These are phyloP conservation scores for Drosophila truncata DNA, from an alignment of 1,140 invertebrate genomes.

Conservation along the genomic window DNA sequence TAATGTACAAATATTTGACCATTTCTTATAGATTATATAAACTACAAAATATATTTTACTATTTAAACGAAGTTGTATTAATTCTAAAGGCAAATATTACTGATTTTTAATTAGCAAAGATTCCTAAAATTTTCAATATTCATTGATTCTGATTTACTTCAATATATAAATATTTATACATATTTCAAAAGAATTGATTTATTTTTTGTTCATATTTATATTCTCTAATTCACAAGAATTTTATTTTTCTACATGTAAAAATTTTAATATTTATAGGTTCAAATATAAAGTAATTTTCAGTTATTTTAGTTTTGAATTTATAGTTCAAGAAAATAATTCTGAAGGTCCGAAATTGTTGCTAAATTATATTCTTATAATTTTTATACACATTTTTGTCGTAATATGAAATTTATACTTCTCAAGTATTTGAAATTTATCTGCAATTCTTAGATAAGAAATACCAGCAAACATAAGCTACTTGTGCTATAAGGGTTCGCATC, in stretches of 20 bases:
- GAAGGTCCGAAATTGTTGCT: not conserved
- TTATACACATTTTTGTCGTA: not conserved
- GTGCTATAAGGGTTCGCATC: conserved; percentile 8
- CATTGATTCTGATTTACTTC: not conserved
- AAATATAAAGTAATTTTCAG: no score
- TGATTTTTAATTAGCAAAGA: not conserved
- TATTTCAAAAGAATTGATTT: not conserved
- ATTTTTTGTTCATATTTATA: not conserved
- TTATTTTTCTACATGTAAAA: not conserved
- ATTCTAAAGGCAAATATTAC: no score
- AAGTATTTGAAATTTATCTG: not conserved
- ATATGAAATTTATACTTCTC: not conserved
- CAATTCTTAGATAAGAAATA: not conserved
- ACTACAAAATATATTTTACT: not conserved
- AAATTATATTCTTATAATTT: not conserved
- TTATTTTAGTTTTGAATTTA: not conserved
- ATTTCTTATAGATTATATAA: not conserved
- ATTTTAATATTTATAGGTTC: not conserved
- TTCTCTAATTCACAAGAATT: not conserved
- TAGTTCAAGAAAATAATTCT: not conserved
- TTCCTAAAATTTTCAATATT: not conserved
- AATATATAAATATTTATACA: not conserved
- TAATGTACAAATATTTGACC: not conserved
- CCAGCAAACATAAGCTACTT: conserved; percentile 5
- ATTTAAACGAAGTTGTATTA: no score